These are phyloP conservation scores for Ectropis grisescens DNA, from an alignment of 1,140 invertebrate genomes.

Conservation along the genomic window DNA sequence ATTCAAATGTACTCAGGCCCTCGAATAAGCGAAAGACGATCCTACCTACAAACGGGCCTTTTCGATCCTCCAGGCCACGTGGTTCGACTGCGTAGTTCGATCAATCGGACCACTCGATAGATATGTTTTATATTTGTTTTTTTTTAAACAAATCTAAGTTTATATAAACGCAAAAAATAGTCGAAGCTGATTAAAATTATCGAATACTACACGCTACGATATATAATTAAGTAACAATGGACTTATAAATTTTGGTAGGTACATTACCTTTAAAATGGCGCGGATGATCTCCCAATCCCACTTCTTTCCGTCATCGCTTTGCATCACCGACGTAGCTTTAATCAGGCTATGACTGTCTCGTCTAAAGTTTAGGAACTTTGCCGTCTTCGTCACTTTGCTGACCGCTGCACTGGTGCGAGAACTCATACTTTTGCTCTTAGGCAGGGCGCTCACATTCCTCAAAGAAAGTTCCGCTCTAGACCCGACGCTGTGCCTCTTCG, in stretches of 20 bases:
- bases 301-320: constrained; percentile 76
- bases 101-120: no score
- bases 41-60: no score
- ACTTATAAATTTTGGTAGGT: no score
- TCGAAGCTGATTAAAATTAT: background rate
- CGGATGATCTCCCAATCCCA: constrained; percentile 91
- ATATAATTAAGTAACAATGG: no score
- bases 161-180: background rate
- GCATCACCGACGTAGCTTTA: constrained; percentile 81
- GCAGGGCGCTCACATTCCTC: constrained; percentile 54
- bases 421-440: constrained; percentile 66
- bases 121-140: no score
- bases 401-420: constrained; percentile 54
- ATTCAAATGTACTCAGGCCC: no score
- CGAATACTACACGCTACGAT: no score
- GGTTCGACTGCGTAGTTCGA: no score
- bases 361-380: constrained; percentile 66
- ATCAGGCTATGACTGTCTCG: constrained; percentile 76
- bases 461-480: constrained; percentile 44
- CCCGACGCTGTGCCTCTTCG: constrained; percentile 54
- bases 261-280: constrained; percentile 82
- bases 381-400: constrained; percentile 51
- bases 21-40: no score
- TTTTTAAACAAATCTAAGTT: no score
- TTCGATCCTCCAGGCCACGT: no score